phyloP scores from a whole-genome alignment of 2,113 vertebrate genomes.

The Sinocyclocheilus grahami region DNA sequence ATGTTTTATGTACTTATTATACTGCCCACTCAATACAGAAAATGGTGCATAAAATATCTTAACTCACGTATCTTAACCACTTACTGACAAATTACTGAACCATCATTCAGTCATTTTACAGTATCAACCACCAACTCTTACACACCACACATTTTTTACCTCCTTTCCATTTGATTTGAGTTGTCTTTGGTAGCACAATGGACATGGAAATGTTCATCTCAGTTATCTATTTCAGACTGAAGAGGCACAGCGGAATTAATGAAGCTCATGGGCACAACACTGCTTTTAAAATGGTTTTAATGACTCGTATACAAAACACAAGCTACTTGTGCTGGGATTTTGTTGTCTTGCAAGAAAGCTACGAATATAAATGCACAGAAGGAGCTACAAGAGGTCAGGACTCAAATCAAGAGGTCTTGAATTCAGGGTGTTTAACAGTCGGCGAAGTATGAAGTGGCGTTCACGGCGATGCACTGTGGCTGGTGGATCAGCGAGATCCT shows the following conservation, averaged over 20 bases:
- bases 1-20: background rate
- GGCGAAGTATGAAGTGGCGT: slow-evolving; percentile 16
- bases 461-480: background rate
- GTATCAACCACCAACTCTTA: too few relatives aligned
- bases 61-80: background rate
- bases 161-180: background rate
- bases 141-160: too few relatives aligned
- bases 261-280: background rate
- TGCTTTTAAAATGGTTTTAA: slow-evolving; percentile 3
- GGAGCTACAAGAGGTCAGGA: too few relatives aligned
- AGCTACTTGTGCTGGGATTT: background rate
- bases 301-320: background rate
- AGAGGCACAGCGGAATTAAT: background rate
- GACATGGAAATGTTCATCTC: too few relatives aligned
- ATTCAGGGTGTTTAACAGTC: background rate
- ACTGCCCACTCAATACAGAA: background rate
- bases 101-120: too few relatives aligned
- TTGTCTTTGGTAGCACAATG: background rate
- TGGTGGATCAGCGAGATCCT: slow-evolving; percentile 12
- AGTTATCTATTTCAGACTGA: too few relatives aligned
- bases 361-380: background rate
- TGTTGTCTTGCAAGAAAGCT: background rate
- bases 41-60: too few relatives aligned
- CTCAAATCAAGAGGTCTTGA: too few relatives aligned
- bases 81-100: too few relatives aligned